Conservation (phyloP, 2,797 vertebrate species). For the Sebastes variabilis region DNA sequence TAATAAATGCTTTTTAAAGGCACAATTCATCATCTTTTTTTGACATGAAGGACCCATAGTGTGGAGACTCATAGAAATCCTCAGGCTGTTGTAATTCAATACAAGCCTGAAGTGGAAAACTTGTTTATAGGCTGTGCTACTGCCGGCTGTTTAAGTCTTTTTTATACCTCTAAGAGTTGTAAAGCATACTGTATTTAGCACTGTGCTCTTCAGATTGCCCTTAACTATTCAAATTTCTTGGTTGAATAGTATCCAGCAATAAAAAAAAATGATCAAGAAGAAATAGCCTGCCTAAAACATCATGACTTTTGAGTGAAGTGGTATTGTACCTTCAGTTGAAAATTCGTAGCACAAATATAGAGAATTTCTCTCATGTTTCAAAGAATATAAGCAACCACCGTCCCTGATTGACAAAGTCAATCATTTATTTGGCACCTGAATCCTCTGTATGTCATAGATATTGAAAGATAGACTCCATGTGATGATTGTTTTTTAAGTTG, state of each 20-base stretch:
- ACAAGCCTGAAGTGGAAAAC: not conserved
- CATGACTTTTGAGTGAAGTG: not conserved
- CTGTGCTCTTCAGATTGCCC: not conserved
- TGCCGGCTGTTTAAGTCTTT: not conserved
- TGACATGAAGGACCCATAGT: not conserved
- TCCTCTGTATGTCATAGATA: not conserved
- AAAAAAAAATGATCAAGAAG: not conserved
- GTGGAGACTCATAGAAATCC: not conserved
- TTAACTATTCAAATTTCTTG: not conserved
- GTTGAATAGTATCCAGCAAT: slow-evolving; percentile 14
- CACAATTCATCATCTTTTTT: not conserved
- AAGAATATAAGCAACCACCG: no score
- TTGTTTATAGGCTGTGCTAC: not conserved
- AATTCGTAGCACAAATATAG: not conserved
- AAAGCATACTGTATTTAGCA: not conserved
- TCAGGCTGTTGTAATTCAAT: not conserved
- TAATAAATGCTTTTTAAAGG: slow-evolving; percentile 1
- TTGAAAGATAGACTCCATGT: not conserved
- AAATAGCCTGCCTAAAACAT: not conserved
- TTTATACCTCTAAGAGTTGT: not conserved
- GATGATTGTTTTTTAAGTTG: not conserved
- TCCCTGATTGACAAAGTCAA: not conserved
- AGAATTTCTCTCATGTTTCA: not conserved
- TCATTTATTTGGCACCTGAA: not conserved
- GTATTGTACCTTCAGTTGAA: not conserved